phyloP scores from a whole-genome alignment of 2,888 invertebrate genomes.

The Mesorhabditis belari region DNA sequence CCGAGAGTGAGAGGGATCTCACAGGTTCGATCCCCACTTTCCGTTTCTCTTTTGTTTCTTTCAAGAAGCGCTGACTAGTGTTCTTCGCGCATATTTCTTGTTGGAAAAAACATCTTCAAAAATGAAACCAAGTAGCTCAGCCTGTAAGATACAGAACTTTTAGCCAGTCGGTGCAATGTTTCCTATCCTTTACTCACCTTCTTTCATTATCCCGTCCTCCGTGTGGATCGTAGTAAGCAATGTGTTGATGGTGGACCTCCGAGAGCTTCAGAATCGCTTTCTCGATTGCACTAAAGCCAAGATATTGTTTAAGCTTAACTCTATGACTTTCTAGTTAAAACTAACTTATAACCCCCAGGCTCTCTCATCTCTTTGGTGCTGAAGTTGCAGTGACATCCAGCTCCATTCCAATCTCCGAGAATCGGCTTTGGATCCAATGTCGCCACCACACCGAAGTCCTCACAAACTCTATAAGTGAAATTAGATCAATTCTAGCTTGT shows the following conservation, averaged over 20 bases:
- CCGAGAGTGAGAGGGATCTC: too few relatives aligned
- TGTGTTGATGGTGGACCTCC: conserved; percentile 82
- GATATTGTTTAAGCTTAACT: not conserved
- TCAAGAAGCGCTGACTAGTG: too few relatives aligned
- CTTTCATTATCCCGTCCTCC: conserved; percentile 64
- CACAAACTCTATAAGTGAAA: conserved; percentile 48
- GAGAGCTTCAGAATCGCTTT: conserved; percentile 87
- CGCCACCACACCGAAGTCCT: conserved; percentile 56
- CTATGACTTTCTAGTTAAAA: not conserved
- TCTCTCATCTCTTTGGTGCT: conserved; percentile 84
- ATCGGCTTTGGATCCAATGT: conserved; percentile 57
- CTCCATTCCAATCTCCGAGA: conserved; percentile 74
- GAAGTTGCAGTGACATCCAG: conserved; percentile 91
- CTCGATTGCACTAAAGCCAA: conserved; percentile 68
- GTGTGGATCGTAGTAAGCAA: conserved; percentile 83
- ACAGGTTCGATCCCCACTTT: too few relatives aligned
- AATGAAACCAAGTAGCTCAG: too few relatives aligned
- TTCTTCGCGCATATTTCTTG: too few relatives aligned
- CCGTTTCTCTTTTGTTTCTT: too few relatives aligned
- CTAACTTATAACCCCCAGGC: conserved; percentile 64
- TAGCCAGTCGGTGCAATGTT: too few relatives aligned
- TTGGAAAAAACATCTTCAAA: too few relatives aligned
- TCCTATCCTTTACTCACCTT: conserved; percentile 60
- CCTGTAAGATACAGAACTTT: too few relatives aligned
- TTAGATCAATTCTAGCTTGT: not conserved